Evolutionary conservation across 2,113 vertebrate genomes (phyloP).

Genomic region (Cyprinodon brontotheroides): DNA sequence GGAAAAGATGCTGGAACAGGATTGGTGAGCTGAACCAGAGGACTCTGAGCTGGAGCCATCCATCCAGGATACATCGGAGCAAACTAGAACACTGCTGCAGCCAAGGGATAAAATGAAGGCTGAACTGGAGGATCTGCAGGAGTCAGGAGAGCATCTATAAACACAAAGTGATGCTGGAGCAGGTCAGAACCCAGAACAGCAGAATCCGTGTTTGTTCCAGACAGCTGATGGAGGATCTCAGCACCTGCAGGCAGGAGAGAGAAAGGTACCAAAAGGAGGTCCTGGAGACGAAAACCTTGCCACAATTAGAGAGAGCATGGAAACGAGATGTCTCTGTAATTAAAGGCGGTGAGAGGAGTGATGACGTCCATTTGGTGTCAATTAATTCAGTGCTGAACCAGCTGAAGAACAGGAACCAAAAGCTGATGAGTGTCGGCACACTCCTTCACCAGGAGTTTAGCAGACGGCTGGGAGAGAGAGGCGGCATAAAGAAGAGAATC

Average conservation of each 20-base stretch:
- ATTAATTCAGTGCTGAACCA: background rate
- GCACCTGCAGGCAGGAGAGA: slow-evolving; percentile 2
- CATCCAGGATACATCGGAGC: slow-evolving; percentile 31
- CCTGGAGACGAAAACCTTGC: background rate
- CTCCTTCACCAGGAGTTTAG: slow-evolving; percentile 44
- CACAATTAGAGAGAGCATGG: slow-evolving; percentile 41
- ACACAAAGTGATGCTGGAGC: slow-evolving; percentile 46
- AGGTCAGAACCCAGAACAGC: slow-evolving; percentile 70
- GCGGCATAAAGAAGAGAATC: background rate
- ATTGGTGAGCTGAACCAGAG: slow-evolving; percentile 21
- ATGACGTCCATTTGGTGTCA: background rate
- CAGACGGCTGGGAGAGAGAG: slow-evolving; percentile 34
- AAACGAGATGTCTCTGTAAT: slow-evolving; percentile 1
- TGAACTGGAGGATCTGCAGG: slow-evolving; percentile 34
- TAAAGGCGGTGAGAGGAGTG: slow-evolving; percentile 4
- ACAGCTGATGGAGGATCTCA: slow-evolving; percentile 27
- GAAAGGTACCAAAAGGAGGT: slow-evolving; percentile 14
- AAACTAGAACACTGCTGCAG: slow-evolving; percentile 36
- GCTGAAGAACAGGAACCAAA: slow-evolving; percentile 25
- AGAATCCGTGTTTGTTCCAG: slow-evolving; percentile 48
- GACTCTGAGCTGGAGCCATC: slow-evolving; percentile 37
- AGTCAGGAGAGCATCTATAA: slow-evolving; percentile 59
- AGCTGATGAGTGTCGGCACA: slow-evolving; percentile 6
- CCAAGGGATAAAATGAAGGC: slow-evolving; percentile 54
- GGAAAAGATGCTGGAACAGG: slow-evolving; percentile 48